Evolutionary conservation across 2,113 vertebrate genomes (phyloP).

Genomic region (Limnothrissa miodon): DNA sequence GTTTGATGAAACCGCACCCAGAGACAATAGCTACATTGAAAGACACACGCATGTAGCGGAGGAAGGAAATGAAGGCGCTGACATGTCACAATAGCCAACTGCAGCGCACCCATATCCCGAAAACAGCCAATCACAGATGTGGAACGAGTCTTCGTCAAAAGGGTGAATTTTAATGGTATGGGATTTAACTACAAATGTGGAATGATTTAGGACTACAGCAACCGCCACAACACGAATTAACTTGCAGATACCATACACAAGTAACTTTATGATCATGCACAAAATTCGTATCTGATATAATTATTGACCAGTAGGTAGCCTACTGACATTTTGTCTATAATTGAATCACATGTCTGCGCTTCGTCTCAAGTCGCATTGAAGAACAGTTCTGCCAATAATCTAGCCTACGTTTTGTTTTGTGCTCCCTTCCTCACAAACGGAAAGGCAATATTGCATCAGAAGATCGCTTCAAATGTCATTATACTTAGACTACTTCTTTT

Average conservation of each 20-base stretch:
- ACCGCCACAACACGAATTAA: background rate
- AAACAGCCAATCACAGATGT: conserved; percentile 30
- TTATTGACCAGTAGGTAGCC: too few relatives aligned
- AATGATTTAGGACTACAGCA: background rate
- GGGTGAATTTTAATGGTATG: background rate
- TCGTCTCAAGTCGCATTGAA: too few relatives aligned
- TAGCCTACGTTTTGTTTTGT: too few relatives aligned
- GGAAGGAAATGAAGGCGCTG: conserved; percentile 36
- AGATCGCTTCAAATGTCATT: too few relatives aligned
- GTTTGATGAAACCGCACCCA: conserved; percentile 42
- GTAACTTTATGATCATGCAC: background rate
- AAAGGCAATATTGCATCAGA: too few relatives aligned
- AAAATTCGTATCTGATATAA: too few relatives aligned
- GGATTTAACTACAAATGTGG: background rate
- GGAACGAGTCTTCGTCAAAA: conserved; percentile 8
- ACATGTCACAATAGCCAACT: conserved; percentile 38
- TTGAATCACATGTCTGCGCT: too few relatives aligned
- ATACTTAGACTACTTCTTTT: too few relatives aligned
- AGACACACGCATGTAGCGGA: conserved; percentile 15
- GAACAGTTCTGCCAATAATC: too few relatives aligned
- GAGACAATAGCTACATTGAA: conserved; percentile 31
- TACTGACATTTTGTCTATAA: too few relatives aligned
- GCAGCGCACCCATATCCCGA: background rate
- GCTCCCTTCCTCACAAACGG: too few relatives aligned
- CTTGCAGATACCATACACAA: background rate